A percentile compares a stretch with the other conserved stretches of the same genome.
Evolutionary conservation across 2,888 invertebrate species (phyloP).

Genomic region (Lagria hirta): DNA sequence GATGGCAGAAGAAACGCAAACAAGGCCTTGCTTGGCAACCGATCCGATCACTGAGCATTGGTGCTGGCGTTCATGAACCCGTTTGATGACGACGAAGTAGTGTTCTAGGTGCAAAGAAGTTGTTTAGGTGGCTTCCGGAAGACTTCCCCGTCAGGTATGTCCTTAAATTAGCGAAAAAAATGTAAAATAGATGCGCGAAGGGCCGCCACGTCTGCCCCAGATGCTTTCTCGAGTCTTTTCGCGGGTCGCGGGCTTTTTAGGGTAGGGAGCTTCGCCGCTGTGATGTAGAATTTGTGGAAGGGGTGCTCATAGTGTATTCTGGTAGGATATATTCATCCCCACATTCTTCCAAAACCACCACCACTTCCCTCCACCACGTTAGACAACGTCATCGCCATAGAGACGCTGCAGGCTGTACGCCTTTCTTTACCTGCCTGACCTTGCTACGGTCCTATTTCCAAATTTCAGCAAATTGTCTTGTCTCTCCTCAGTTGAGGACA

Average conservation of each 20-base stretch:
- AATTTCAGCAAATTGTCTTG: conserved; percentile 33
- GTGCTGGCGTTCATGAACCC: conserved; percentile 46
- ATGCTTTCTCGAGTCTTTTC: conserved; percentile 49
- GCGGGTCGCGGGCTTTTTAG: conserved; percentile 51
- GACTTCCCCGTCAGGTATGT: conserved; percentile 31
- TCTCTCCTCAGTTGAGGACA: conserved; percentile 39
- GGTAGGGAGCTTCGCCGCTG: conserved; percentile 56
- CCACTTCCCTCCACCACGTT: conserved; percentile 54
- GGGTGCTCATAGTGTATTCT: conserved; percentile 55
- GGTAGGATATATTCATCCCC: conserved; percentile 57
- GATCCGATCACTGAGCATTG: conserved; percentile 45
- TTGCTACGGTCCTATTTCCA: conserved; percentile 39
- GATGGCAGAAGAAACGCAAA: conserved; percentile 34
- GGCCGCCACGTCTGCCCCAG: conserved; percentile 42
- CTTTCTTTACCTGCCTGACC: too few relatives aligned
- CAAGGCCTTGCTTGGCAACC: conserved; percentile 42
- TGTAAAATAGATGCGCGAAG: conserved; percentile 26
- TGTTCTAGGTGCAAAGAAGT: conserved; percentile 39
- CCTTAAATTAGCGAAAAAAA: conserved; percentile 7
- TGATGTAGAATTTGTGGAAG: conserved; percentile 56
- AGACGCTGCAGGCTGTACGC: too few relatives aligned
- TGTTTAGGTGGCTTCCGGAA: conserved; percentile 16
- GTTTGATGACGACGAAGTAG: conserved; percentile 49
- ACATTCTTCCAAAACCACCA: conserved; percentile 53
- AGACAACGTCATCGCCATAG: conserved; percentile 52